phyloP scores from a whole-genome alignment of 2,797 vertebrate species.

The Geotrypetes seraphini region DNA sequence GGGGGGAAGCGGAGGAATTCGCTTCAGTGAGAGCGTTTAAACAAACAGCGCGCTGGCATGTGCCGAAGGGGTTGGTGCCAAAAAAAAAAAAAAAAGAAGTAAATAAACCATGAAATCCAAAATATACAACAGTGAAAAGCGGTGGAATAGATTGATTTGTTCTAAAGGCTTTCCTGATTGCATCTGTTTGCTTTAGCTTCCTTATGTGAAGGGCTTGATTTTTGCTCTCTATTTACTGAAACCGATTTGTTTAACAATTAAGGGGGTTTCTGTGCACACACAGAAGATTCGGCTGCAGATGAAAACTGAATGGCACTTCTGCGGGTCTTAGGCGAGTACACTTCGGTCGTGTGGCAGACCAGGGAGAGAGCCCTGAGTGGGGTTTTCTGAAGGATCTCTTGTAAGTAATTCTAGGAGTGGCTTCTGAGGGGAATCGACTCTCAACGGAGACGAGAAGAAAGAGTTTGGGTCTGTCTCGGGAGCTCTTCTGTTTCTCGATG shows the following conservation, averaged over 20 bases:
- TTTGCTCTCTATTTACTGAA: neutral
- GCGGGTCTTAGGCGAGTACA: too few species aligned
- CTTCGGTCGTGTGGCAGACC: too few species aligned
- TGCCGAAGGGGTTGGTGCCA: conserved; percentile 46
- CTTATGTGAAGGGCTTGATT: conserved; percentile 5
- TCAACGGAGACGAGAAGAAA: too few species aligned
- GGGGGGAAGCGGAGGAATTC: conserved; percentile 50
- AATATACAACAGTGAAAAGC: conserved; percentile 47
- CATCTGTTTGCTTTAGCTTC: conserved; percentile 40
- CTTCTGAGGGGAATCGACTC: too few species aligned
- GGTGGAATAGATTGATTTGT: conserved; percentile 31
- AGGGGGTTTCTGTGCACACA: neutral
- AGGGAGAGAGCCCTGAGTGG: too few species aligned
- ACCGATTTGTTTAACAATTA: conserved; percentile 7
- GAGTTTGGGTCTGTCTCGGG: too few species aligned
- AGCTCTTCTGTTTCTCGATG: too few species aligned
- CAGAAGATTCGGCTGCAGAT: conserved; percentile 1
- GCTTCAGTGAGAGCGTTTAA: conserved; percentile 56
- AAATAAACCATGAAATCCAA: conserved; percentile 63
- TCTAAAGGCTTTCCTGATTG: conserved; percentile 27
- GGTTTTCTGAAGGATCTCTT: too few species aligned
- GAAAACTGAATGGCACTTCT: neutral
- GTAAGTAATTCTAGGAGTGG: too few species aligned
- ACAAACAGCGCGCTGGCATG: conserved; percentile 61
- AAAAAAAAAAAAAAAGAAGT: conserved; percentile 60